Conservation (phyloP, 2,113 vertebrate genomes). For the Percopsis transmontana region DNA sequence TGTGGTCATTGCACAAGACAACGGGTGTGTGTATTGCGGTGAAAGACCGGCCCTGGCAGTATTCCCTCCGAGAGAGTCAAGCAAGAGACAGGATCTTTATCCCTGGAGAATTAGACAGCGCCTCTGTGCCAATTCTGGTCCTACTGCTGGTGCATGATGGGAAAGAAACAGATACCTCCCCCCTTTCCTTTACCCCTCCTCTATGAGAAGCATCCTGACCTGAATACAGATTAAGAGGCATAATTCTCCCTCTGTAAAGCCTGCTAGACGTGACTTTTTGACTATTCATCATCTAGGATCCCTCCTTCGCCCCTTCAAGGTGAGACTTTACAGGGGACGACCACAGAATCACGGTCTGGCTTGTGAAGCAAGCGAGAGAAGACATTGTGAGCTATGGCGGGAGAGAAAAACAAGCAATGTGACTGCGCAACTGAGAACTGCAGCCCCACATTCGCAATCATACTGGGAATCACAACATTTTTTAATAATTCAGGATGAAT, state of each 20-base stretch:
- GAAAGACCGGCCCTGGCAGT: constrained; percentile 51
- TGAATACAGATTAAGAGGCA: constrained; percentile 74
- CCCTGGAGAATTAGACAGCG: constrained; percentile 68
- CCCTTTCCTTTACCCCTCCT: constrained; percentile 37
- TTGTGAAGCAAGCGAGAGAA: constrained; percentile 41
- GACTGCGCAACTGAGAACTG: constrained; percentile 70
- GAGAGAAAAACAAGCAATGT: constrained; percentile 68
- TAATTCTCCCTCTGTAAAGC: constrained; percentile 50
- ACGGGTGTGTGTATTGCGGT: constrained; percentile 29
- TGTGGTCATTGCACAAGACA: constrained; percentile 36
- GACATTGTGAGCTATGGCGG: constrained; percentile 24
- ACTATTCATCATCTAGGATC: constrained; percentile 59
- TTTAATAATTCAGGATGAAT: constrained; percentile 84
- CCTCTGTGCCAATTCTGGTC: constrained; percentile 75
- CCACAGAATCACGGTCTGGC: constrained; percentile 44
- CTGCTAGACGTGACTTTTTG: constrained; percentile 46
- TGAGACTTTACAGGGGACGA: constrained; percentile 51
- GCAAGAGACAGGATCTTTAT: constrained; percentile 64
- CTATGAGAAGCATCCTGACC: constrained; percentile 68
- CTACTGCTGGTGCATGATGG: constrained; percentile 75
- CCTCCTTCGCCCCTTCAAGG: constrained; percentile 47
- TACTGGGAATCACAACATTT: constrained; percentile 83
- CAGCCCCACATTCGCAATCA: constrained; percentile 80
- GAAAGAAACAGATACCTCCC: constrained; percentile 67
- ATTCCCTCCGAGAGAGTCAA: constrained; percentile 59